Evolutionary conservation across 1,140 invertebrate species (phyloP), one percentile per base, ranked within the genome.

Genomic region (Gryllus bimaculatus): DNA sequence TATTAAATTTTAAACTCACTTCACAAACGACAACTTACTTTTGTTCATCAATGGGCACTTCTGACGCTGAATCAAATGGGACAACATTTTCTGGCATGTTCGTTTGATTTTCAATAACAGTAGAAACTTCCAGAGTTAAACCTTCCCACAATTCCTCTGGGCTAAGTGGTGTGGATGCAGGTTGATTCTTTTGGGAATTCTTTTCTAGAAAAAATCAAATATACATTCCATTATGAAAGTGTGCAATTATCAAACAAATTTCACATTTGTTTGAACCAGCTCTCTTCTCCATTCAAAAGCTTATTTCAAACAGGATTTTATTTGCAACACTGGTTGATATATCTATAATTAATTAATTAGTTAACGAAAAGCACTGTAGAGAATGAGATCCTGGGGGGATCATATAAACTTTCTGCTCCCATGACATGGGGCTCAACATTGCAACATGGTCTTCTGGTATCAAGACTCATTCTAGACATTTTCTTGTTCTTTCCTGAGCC

Each of bases 11-110:
- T 48, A 77, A 77, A 18, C 15, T 12, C 15, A 0, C 15, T 47
- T 48, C 76, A 77, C 47, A 39, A 48, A 78, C 80, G 76, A 80
- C 76, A 79, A 86, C 87, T 86, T 86, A 96, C 94, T 95, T 96
- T 88, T 98, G 96, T 83, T 96, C 92, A 82, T 97, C 95, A 79
- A 96, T 92, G 20, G 91, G 87, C 21, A 90, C 88, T 79, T 96
- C 95, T 13, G 93, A 93, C 8, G 94, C 90, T 5, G 95, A 93
- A 88, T 98, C 96, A 85, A 97, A 98, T 5, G 96, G 96, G 74
- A 92, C 87, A 78, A 93, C 89, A 84, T 90, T 89, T 79, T 88
- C 88, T 21, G 91, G 88, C 83, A 92, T 87, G 78, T 84, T 84
- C 73, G 85, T 83, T 80, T 85, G 87, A 79, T 86, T 88, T 81